Base-by-base conservation (phyloP, 2,113 vertebrate species). In the Rhynchomys soricoides region DNA sequence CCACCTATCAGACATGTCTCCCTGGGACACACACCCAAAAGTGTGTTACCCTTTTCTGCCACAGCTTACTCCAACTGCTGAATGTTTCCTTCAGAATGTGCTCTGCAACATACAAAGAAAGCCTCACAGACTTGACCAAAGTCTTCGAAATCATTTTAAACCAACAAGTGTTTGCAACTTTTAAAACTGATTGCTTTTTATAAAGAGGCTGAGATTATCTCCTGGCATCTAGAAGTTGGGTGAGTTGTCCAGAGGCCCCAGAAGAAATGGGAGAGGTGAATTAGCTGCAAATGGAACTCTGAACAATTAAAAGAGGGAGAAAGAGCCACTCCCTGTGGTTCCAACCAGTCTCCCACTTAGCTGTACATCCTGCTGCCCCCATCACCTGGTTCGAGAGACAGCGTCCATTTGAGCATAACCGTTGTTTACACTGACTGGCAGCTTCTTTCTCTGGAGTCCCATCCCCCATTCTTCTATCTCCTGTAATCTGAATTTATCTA, bases 141-240 rank as follows among this genome's bases (percentile, higher is more conserved):
- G 52, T 81, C 82, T 79, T 94, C 19, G 8, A 68, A 93, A 85
- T 64, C 31, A 45, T 87, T 93, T 34, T 73, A n/a, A 74, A 29
- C 50, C 77, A 79, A 86, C 22, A 93, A 79, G 78, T 77, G 64
- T 94, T n/a, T 75, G n/a, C 64, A 52, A 83, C 86, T 22, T 57
- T 94, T 90, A 94, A 55, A 78, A 26, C 19, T 62, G 59, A 17
- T 16, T 87, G n/a, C 26, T 43, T 87, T 75, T 68, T 83, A 12
- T 13, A 29, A 91, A 82, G 70, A 90, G 70, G 24, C 31, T 89
- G 5, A 24, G 90, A 91, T 95, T 85, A 75, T 26, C 19, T 91
- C 10, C 64, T 86, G 24, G 15, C 8, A 6, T 79, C 37, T 75
- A 75, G 57, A 78, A 40, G 40, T 55, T 73, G 16, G 52, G 50